These are phyloP conservation scores for Nothocercus nigrocapillus DNA, from an alignment of 2,113 vertebrate genomes.

Conservation along the genomic window DNA sequence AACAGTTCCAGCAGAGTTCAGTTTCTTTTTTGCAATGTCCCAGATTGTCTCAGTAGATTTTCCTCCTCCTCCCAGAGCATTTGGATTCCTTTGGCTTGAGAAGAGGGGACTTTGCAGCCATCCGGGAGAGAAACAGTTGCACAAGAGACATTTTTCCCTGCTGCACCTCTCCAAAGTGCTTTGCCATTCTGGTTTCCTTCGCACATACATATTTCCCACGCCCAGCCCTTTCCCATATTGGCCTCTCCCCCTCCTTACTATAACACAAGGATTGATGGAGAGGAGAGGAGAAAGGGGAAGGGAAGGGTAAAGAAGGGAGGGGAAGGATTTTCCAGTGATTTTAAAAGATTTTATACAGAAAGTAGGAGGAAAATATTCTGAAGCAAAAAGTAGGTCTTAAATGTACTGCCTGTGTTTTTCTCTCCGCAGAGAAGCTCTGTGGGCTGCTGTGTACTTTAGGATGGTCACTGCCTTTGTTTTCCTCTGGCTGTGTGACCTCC, in stretches of 20 bases:
- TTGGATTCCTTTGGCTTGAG: not conserved
- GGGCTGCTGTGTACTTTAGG: not conserved
- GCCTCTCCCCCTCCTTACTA: not conserved
- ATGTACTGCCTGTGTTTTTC: not conserved
- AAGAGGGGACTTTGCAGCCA: not conserved
- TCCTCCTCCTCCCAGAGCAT: not conserved
- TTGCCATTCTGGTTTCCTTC: not conserved
- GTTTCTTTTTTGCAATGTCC: not conserved
- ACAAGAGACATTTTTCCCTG: not conserved
- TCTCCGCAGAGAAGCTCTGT: not conserved
- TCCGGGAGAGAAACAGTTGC: not conserved
- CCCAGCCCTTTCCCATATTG: not conserved
- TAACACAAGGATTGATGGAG: not conserved
- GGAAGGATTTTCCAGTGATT: not conserved
- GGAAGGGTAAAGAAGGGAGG: accelerated
- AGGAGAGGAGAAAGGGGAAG: accelerated
- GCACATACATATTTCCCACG: not conserved
- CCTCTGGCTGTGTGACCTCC: not conserved
- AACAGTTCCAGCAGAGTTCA: not conserved
- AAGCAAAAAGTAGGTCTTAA: not conserved
- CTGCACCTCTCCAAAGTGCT: not conserved
- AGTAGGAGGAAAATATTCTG: not conserved
- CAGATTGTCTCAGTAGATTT: not conserved
- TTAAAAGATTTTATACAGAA: not conserved
- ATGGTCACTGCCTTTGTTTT: not conserved